Base-by-base conservation (phyloP, 64 coral and sea anemone species). In the Pachyseris speciosa region DNA sequence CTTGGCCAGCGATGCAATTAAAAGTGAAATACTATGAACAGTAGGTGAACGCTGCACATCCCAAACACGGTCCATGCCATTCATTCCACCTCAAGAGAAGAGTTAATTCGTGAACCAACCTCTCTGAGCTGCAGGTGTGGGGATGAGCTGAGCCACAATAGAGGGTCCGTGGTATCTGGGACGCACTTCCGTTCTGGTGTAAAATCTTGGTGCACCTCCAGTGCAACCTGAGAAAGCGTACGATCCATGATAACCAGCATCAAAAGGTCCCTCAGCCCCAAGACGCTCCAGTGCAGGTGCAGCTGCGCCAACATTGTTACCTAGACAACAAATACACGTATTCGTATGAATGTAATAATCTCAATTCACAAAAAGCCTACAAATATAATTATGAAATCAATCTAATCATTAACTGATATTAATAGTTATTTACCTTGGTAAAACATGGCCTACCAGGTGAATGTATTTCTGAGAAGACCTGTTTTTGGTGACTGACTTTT, bases 161-260 rank as follows among this genome's bases (percentile, higher is more conserved):
- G 96, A 80, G 4, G 96, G 96, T 20, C 96, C 96, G 3, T 91
- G 93, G 30, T 98, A 94, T 20, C 92, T 77, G 1, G 96, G 92
- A 17, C 96, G 96, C 16, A 87, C 84, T 47, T 98, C 96, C 12
- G 92, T 86, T 40, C 78, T 86, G 20, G 84, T 84, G 93, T 94
- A 98, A 51, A 92, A 92, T 70, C 67, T 88, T 30, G 70, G 69
- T 16, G 88, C 63, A 17, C 66, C 44, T 6, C 96, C 96, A 74
- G 96, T 98, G 34, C 94, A 98, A 19, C 96, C 96, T 40, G 93
- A 88, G 74, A 98, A 95, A 11, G 93, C 96, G 30, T 65, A 95
- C 13, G 96, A 98, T 32, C 93, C 90, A 44, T 92, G 88, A 41
- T 89, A 89, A 26, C 85, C 89, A 0, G 90, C 86, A 13, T 94